Evolutionary conservation across 2,113 vertebrate species (phyloP).

Genomic region (Platichthys stellatus): DNA sequence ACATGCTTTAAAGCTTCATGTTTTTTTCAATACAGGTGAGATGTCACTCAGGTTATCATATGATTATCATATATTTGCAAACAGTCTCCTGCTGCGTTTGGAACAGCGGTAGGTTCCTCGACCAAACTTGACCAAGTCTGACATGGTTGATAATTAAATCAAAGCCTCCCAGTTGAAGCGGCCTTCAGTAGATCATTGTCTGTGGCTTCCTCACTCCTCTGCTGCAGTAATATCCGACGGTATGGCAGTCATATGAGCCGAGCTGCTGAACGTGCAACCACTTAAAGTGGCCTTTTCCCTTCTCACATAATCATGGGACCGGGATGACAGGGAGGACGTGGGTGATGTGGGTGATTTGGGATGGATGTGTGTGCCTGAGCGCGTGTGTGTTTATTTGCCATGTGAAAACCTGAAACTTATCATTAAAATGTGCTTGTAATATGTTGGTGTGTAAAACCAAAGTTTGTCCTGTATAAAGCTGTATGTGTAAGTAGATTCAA

Average conservation of each 20-base stretch:
- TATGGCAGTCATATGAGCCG: slow-evolving; percentile 73
- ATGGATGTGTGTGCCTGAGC: slow-evolving; percentile 40
- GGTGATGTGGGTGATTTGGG: slow-evolving; percentile 58
- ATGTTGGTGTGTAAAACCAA: background rate
- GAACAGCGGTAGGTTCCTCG: background rate
- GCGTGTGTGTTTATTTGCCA: slow-evolving; percentile 18
- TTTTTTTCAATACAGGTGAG: background rate
- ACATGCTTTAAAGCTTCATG: no score
- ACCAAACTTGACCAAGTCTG: background rate
- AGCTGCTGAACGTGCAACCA: slow-evolving; percentile 75
- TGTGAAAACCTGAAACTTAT: slow-evolving; percentile 4
- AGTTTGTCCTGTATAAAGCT: no score
- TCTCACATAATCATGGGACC: slow-evolving; percentile 72
- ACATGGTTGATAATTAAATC: slow-evolving; percentile 52
- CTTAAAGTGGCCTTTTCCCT: slow-evolving; percentile 58
- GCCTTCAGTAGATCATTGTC: slow-evolving; percentile 27
- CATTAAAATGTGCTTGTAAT: background rate
- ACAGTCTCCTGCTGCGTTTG: background rate
- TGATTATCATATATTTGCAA: no score
- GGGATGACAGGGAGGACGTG: slow-evolving; percentile 49
- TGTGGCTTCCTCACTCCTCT: background rate
- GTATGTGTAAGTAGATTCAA: slow-evolving; percentile 14
- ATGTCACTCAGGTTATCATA: background rate
- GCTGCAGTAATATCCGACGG: slow-evolving; percentile 71
- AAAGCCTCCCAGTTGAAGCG: background rate